phyloP scores from a whole-genome alignment of 2,888 invertebrate species.

The Nemoura dubitans region DNA sequence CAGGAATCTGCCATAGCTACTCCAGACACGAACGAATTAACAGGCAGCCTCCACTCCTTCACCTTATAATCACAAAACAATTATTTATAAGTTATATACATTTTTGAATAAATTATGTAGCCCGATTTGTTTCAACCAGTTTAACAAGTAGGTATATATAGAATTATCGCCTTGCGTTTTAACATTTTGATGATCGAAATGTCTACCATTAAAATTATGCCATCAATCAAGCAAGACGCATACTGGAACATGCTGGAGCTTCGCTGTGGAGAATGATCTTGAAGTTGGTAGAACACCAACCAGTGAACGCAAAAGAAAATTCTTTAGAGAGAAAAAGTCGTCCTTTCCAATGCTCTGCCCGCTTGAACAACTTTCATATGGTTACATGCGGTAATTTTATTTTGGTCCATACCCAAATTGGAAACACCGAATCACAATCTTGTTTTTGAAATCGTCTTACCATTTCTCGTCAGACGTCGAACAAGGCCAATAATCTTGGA shows the following conservation, averaged over 20 bases:
- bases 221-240: conserved; percentile 8
- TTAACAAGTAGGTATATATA: neutral
- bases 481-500: neutral
- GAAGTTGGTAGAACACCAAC: neutral
- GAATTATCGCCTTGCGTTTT: neutral
- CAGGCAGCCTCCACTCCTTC: neutral
- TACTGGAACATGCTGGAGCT: neutral
- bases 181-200: neutral
- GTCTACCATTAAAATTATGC: conserved; percentile 27
- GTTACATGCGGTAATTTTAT: neutral
- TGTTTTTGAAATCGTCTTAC: neutral
- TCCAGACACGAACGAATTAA: neutral
- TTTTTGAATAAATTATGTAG: neutral
- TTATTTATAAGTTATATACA: neutral
- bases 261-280: neutral
- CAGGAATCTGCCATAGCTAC: neutral
- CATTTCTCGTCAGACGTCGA: neutral
- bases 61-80: neutral
- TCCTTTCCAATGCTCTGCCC: too few relatives aligned
- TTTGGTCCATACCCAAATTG: neutral
- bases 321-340: neutral
- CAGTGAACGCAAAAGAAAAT: neutral
- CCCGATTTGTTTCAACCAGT: neutral
- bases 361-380: too few relatives aligned
- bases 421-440: neutral